Conservation (phyloP, 2,113 vertebrate species). For the Pholis gunnellus region DNA sequence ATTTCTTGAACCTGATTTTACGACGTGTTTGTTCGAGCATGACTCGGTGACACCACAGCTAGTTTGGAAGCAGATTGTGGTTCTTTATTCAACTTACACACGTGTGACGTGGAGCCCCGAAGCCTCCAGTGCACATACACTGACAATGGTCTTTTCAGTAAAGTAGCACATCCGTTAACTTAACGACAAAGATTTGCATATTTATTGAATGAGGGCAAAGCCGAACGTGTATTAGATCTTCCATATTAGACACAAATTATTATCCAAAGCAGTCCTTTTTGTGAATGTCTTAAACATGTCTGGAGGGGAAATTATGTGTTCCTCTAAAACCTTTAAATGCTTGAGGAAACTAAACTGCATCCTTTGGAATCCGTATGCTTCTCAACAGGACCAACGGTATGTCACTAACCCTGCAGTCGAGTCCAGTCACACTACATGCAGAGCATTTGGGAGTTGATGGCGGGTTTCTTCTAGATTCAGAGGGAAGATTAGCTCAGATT, state of each 20-base stretch:
- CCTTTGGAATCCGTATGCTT: not conserved
- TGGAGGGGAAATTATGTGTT: not conserved
- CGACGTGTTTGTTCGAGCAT: not conserved
- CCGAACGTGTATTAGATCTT: not conserved
- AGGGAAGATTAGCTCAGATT: not conserved
- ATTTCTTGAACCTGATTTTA: slow-evolving; percentile 1
- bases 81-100: not conserved
- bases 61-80: not conserved
- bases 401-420: not conserved
- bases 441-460: not conserved
- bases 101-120: not conserved
- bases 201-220: not conserved
- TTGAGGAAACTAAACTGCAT: not conserved
- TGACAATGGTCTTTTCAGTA: not conserved
- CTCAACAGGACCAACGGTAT: not conserved
- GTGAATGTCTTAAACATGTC: not conserved
- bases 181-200: not conserved
- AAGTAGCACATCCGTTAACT: not conserved
- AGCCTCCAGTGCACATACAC: not conserved
- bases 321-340: not conserved
- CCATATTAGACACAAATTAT: not conserved
- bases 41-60: not conserved
- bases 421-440: not conserved
- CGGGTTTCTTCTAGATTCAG: not conserved
- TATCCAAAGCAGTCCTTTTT: not conserved